Base-by-base conservation (phyloP, 2,113 vertebrate genomes). In the Halcyon senegalensis region DNA sequence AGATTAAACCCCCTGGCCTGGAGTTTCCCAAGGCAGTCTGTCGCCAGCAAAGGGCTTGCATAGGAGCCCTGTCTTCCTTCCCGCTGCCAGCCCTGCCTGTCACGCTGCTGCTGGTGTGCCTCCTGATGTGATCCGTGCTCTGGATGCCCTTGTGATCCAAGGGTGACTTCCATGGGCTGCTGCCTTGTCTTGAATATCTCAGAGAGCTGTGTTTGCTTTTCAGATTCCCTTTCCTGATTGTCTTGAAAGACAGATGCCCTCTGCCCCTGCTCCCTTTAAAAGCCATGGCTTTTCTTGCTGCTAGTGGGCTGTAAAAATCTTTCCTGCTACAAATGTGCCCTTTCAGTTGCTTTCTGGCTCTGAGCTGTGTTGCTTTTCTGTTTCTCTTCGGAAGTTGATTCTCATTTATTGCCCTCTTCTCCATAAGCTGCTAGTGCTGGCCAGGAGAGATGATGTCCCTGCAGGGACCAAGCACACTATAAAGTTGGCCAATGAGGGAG, bases 241-340 rank as follows among this genome's bases (percentile, higher is more conserved):
- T 84, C 89, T 84, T 76, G 66, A 96, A 64, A 82, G 74, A 68
- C 44, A 82, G 77, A 91, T 58, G 91, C 67, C 81, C 84, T 89
- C 50, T 95, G 84, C 60, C 86, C 66, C 50, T 0, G 1, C 31
- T 87, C 35, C 28, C 4, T 68, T 76, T 84, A 78, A 93, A 85
- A 95, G 60, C 70, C 33, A 30, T 3, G 75, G 78, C 59, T 91
- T 73, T 80, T 82, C 63, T 28, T 87, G 64, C 55, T 68, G 79
- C 48, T 75, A 17, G 73, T 70, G 39, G 62, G 78, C 18, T 63
- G 33, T 80, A 90, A 96, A 73, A 72, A 67, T 44, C 50, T 78
- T 89, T 87, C 80, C 81, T 91, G 55, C 55, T 70, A 84, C 68
- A 87, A 87, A 84, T 16, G 9, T 89, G 70, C 85, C 93, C 89